Evolutionary conservation across 2,888 invertebrate genomes (phyloP), one percentile per base, ranked within the genome.

Genomic region (Coleophora deauratella): DNA sequence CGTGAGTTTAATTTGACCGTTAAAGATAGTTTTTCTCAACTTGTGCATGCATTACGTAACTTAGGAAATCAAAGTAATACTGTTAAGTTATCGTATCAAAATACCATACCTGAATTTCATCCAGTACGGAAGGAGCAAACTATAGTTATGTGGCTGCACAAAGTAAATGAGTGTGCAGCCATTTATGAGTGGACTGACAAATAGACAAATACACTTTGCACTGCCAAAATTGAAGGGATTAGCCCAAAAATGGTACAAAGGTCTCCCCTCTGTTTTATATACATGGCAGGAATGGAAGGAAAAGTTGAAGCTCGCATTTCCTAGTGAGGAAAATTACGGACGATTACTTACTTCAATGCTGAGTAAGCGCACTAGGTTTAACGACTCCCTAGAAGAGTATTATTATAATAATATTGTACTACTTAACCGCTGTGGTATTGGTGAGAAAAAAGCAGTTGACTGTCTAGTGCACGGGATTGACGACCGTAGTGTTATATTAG

Each of bases 401-500:
- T 55, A 40, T 40, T 52, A 54, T 38, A 44, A 54, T 4, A 54
- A 54, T 31, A 45, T 47, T 21, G 35, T 43, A 12, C 28, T 51
- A 1, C 30, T 54, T 32, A 49, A 51, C 38, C 35, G 49, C 10
- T 54, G 54, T 42, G 27, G 36, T 11, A 47, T 53, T 10, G 32
- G 15, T 11, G 49, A 44, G 1, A 47, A 43, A 31, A 35, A 49
- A 32, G 52, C 54, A 1, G 40, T 51, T 1, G 52, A 51, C 42
- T 50, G 52, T 32, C 45, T 52, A 9, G 33, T 52, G 3, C 44
- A 45, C 10, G 49, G 50, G 0, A 52, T 52, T 13, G 54, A 54
- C 10, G 50, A 52, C 37, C 38, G 51, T 8, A 42, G 46, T 4
- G 44, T 52, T 4, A 40, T 48, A 31, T 46, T 43, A 13, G 43